Evolutionary conservation across 2,113 vertebrate species (phyloP), one percentile per base, ranked within the genome.

Genomic region (Brachirus orientalis): DNA sequence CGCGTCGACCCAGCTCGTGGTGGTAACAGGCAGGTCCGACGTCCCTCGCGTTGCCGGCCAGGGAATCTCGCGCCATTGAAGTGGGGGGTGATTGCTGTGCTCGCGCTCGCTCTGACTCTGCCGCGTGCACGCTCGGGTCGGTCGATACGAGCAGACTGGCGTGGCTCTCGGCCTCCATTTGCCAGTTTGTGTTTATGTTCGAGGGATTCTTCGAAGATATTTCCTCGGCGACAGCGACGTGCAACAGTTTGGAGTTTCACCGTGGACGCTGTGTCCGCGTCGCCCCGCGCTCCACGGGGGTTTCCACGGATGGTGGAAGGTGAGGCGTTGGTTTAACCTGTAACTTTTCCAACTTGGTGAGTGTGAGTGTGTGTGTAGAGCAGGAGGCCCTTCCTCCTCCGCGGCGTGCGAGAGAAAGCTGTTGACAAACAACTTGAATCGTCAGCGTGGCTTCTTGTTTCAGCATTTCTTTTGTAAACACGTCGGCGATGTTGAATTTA

Each of bases 91-190:
- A 58, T 14, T 10, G 89, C 11, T 43, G 40, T 14, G 11, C 40
- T 11, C 89, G 90, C 91, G 89, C 75, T 90, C 88, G 90, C 89
- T 40, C 67, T 82, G 67, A 60, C 68, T 74, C 10, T 45, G 1
- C 45, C 17, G 65, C 69, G 72, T 75, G 75, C 70, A 75, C 77
- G 81, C 72, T 46, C 72, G 69, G 79, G 74, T 84, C 82, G 86
- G 70, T 88, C 85, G 89, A 80, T 78, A 57, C 40, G 60, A 83
- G 73, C 76, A 47, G 67, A 53, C 40, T 76, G 82, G 85, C 89
- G 89, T 90, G 79, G 83, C 88, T 80, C 67, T 77, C 67, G 88
- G 87, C 88, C 91, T 91, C 87, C 89, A 90, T 92, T 91, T 82
- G 82, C 65, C 85, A 82, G 74, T 83, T 80, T 33, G 79, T 75